Conservation (phyloP, 2,113 vertebrate genomes). For the Lanius collurio region DNA sequence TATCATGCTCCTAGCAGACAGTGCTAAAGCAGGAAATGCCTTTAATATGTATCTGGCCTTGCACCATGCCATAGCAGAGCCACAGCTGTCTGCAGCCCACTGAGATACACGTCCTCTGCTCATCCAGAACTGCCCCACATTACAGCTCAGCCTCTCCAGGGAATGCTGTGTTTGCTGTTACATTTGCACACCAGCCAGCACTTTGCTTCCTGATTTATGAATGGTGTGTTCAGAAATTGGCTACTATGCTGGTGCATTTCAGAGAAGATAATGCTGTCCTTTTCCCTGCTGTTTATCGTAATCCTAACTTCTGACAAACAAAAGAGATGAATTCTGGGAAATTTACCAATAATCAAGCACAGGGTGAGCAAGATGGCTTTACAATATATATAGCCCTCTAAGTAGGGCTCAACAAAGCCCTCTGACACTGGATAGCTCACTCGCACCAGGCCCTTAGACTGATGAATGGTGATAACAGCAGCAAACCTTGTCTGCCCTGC, state of each 20-base stretch:
- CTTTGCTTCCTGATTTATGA: slow-evolving; percentile 19
- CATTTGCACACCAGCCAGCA: not conserved
- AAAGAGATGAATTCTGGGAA: slow-evolving; percentile 5
- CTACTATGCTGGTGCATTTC: not conserved
- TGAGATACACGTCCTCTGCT: not conserved
- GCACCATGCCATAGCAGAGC: not conserved
- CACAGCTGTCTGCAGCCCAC: not conserved
- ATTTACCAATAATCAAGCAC: not conserved
- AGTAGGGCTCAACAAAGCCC: not conserved
- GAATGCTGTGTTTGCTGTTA: not conserved
- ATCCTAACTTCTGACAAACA: slow-evolving; percentile 28
- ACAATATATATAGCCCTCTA: not conserved
- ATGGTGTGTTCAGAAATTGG: slow-evolving; percentile 1
- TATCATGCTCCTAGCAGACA: not conserved
- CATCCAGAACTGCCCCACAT: not conserved
- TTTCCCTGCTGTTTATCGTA: not conserved
- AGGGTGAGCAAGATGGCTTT: not conserved
- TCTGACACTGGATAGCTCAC: not conserved
- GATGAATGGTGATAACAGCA: not conserved
- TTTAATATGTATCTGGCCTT: not conserved
- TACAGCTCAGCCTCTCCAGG: slow-evolving; percentile 3
- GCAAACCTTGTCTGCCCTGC: not conserved
- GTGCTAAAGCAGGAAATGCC: not conserved
- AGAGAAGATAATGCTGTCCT: not conserved
- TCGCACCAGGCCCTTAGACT: not conserved